Evolutionary conservation across 2,888 invertebrate genomes (phyloP).

Genomic region (Lithophane ornitopus): DNA sequence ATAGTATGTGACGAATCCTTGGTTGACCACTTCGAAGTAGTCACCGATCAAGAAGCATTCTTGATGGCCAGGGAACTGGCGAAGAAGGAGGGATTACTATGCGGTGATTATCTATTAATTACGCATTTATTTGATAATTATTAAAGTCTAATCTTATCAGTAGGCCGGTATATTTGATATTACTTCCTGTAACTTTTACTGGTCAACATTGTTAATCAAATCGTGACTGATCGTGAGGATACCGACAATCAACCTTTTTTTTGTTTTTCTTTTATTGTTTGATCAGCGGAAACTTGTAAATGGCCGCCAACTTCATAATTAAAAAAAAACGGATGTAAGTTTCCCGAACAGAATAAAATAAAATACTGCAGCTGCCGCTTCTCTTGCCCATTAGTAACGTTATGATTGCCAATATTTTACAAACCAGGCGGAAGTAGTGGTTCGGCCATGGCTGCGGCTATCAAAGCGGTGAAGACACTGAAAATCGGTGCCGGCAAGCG

Average conservation of each 20-base stretch:
- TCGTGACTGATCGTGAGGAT: background rate
- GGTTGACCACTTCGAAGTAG: conserved; percentile 95
- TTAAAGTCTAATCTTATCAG: conserved; percentile 25
- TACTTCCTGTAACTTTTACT: conserved; percentile 21
- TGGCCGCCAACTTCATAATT: background rate
- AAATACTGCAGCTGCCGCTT: background rate
- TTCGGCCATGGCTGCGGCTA: conserved; percentile 91
- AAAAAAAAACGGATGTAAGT: no score
- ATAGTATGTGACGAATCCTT: conserved; percentile 87
- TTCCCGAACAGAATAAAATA: background rate
- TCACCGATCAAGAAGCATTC: conserved; percentile 94
- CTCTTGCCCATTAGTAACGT: background rate
- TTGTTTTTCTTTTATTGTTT: background rate
- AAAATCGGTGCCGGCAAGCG: conserved; percentile 93
- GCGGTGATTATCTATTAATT: conserved; percentile 88
- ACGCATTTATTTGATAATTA: conserved; percentile 10
- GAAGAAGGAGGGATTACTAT: conserved; percentile 96
- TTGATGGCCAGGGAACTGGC: conserved; percentile 95
- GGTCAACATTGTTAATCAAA: conserved; percentile 18
- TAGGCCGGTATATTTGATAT: background rate
- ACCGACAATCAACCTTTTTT: background rate
- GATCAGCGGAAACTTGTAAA: background rate
- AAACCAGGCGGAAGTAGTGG: conserved; percentile 94
- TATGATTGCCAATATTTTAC: background rate
- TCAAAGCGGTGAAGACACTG: conserved; percentile 87